Evolutionary conservation across 2,888 invertebrate genomes (phyloP), one percentile per base, ranked within the genome.

Genomic region (Cactoblastis cactorum): DNA sequence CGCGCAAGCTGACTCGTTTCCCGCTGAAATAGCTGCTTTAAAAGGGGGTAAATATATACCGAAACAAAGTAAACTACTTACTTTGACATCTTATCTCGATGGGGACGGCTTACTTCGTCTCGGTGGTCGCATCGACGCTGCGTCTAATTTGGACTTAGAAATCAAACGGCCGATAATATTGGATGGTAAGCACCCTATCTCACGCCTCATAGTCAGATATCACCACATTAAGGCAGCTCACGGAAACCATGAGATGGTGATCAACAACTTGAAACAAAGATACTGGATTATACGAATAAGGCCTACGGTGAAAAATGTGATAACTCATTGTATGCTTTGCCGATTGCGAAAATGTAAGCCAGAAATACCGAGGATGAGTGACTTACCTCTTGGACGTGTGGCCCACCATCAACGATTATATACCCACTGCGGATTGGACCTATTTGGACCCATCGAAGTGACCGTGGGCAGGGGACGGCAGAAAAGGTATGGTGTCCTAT

Each of bases 401-500:
- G 34, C 34, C 2, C 34, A 34, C 12, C 34, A 34, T 12, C 34
- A 34, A 12, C 12, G 34, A 3, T 14, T 14, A 12, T 34, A 1
- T 34, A 34, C 34, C 3, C 14, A 5, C 12, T 34, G 34, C 12
- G 34, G 34, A 12, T 12, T 41, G 3, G 39, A 41, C 19, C 17
- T 41, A 12, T 41, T 41, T 22, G 39, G 39, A 4, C 34, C 34
- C 5, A 34, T 34, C 5, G 34, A 34, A 12, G 34, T 34, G 3
- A 12, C 12, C 1, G 14, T 41, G 12, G 22, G 39, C 1, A 22
- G 39, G 12, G 11, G 22, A 22, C 17, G 39, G 5, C 12, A 41
- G n/a, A 41, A 41, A 12, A 22, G 39, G 8, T 41, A 15, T 22
- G 22, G 62, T 0, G 61, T 62, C 0, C 35, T 63, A n/a, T 65